phyloP scores from a whole-genome alignment of 2,113 vertebrate genomes.

The Mesitornis unicolor region DNA sequence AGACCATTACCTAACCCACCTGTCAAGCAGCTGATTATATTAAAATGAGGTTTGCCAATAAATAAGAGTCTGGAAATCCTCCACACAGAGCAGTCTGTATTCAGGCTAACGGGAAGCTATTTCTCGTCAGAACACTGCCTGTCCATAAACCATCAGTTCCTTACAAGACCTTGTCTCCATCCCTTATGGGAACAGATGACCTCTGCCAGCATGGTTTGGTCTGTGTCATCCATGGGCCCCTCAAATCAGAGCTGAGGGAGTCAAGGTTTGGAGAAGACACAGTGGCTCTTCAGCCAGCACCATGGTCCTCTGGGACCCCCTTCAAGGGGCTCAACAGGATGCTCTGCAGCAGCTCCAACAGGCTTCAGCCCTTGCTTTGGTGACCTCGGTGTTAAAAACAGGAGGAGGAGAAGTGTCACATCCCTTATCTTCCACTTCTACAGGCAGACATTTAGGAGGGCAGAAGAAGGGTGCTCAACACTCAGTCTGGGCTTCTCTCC shows the following conservation, averaged over 20 bases:
- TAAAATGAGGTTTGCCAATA: constrained; percentile 27
- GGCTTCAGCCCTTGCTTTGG: background rate
- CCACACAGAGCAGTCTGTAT: constrained; percentile 8
- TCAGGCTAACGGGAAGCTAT: constrained; percentile 35
- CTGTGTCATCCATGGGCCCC: background rate
- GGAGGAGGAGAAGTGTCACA: background rate
- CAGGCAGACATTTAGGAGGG: background rate
- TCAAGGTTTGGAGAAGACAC: background rate
- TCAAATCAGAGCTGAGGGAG: background rate
- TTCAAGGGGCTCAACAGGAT: background rate
- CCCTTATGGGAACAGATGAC: too few species aligned
- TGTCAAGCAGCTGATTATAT: constrained; percentile 7
- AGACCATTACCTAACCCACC: constrained; percentile 10
- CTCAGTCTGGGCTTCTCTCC: background rate
- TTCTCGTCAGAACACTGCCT: constrained; percentile 2
- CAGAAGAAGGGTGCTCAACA: background rate
- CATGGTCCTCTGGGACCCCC: background rate
- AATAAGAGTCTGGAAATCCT: background rate
- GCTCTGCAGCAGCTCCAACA: background rate
- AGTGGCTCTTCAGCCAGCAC: background rate
- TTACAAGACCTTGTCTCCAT: background rate
- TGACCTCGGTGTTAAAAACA: background rate
- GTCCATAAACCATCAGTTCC: background rate
- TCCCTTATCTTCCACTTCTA: background rate
- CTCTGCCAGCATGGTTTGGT: too few species aligned